Evolutionary conservation across 2,113 vertebrate species (phyloP).

Genomic region (Blennius ocellaris): DNA sequence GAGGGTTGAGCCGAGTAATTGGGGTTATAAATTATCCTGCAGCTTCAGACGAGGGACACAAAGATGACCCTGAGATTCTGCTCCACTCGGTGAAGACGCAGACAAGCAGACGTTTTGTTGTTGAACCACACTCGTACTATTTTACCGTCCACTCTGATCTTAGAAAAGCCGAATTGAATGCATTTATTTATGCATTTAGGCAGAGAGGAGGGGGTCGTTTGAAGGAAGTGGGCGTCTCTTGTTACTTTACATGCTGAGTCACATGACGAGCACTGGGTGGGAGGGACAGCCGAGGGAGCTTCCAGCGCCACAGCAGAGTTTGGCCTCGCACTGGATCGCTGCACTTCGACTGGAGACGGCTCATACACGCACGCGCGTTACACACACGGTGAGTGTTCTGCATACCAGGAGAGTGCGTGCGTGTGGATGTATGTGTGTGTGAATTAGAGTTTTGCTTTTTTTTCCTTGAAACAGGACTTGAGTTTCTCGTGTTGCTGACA

Average conservation of each 20-base stretch:
- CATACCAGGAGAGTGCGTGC: constrained; percentile 34
- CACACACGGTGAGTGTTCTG: constrained; percentile 73
- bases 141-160: not conserved
- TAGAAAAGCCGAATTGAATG: not conserved
- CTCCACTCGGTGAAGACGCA: too few relatives aligned
- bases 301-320: constrained; percentile 67
- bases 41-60: constrained; percentile 15
- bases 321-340: constrained; percentile 72
- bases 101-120: not conserved
- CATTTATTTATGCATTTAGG: too few relatives aligned
- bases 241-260: constrained; percentile 58
- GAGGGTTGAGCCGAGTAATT: constrained; percentile 40
- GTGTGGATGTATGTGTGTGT: constrained; percentile 1
- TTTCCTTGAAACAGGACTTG: not conserved
- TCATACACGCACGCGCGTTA: constrained; percentile 52
- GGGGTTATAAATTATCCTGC: constrained; percentile 42
- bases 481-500: too few relatives aligned
- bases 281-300: constrained; percentile 59
- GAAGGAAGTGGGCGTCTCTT: constrained; percentile 73
- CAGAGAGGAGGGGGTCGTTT: constrained; percentile 7
- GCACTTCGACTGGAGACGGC: constrained; percentile 65
- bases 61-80: constrained; percentile 15
- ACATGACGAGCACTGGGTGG: constrained; percentile 69
- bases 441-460: not conserved
- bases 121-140: not conserved